These are phyloP conservation scores for Tetraodon nigroviridis DNA, from an alignment of 2,113 vertebrate genomes.

Conservation along the genomic window DNA sequence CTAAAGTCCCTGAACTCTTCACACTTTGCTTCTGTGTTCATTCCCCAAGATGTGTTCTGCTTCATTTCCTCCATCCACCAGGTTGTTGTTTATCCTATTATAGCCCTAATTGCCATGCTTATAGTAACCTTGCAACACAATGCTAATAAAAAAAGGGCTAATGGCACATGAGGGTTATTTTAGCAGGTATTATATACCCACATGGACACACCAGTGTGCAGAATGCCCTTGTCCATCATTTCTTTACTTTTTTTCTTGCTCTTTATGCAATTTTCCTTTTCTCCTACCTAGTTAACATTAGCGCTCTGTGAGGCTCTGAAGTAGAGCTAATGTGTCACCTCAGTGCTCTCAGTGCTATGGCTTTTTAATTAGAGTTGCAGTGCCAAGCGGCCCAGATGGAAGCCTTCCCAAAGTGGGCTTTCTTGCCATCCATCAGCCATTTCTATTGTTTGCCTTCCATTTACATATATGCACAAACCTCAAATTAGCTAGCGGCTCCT, in stretches of 20 bases:
- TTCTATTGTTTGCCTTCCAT: constrained; percentile 73
- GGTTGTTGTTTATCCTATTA: constrained; percentile 76
- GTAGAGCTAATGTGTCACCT: constrained; percentile 73
- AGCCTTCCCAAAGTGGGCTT: constrained; percentile 51
- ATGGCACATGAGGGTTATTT: constrained; percentile 57
- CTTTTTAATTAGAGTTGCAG: constrained; percentile 77
- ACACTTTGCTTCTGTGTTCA: constrained; percentile 54
- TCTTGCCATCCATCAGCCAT: constrained; percentile 69
- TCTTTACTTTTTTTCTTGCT: constrained; percentile 18
- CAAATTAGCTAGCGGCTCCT: constrained; percentile 73
- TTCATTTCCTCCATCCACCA: constrained; percentile 54
- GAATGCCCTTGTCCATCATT: constrained; percentile 61
- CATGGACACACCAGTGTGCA: constrained; percentile 49
- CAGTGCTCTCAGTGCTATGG: constrained; percentile 65
- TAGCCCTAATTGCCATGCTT: constrained; percentile 69
- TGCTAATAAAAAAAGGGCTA: constrained; percentile 66
- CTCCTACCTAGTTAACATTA: constrained; percentile 36
- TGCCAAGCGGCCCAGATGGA: constrained; percentile 71
- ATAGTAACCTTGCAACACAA: constrained; percentile 64
- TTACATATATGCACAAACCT: constrained; percentile 71
- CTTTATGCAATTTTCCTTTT: constrained; percentile 34
- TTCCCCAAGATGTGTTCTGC: constrained; percentile 56
- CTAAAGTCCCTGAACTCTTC: constrained; percentile 53
- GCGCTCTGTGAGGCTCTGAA: constrained; percentile 37
- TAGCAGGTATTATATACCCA: constrained; percentile 61